Conservation (phyloP, 2,888 invertebrate genomes). For the Rhagonycha fulva region DNA sequence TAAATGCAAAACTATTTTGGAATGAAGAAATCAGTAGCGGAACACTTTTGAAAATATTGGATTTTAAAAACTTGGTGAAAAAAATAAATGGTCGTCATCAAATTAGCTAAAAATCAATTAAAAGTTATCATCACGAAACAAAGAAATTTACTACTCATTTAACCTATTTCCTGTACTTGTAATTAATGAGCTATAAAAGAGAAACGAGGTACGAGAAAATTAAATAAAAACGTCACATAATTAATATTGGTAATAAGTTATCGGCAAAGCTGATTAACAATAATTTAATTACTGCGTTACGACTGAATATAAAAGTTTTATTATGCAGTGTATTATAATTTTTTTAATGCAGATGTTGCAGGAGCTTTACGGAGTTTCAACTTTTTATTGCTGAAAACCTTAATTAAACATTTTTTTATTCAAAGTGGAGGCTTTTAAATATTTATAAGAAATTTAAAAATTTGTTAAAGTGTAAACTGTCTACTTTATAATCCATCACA, state of each 20-base stretch:
- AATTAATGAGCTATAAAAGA: background rate
- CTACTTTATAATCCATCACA: background rate
- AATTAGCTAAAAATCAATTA: background rate
- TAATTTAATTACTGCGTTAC: background rate
- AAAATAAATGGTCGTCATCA: background rate
- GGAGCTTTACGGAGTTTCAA: background rate
- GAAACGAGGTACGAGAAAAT: background rate
- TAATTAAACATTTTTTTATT: background rate
- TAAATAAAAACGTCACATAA: background rate
- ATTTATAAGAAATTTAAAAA: background rate
- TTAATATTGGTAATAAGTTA: background rate
- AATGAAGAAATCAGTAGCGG: background rate
- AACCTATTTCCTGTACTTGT: background rate
- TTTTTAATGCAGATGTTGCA: background rate
- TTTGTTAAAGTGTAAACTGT: no score
- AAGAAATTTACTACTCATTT: background rate
- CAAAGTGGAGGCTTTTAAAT: background rate
- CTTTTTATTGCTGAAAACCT: background rate
- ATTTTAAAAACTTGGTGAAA: background rate
- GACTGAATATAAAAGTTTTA: background rate
- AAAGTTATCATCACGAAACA: background rate
- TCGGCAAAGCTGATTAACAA: background rate
- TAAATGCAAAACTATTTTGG: background rate
- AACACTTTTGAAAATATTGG: background rate
- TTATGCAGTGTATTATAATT: background rate